Evolutionary conservation across 2,113 vertebrate genomes (phyloP).

Genomic region (Myotis davidii): DNA sequence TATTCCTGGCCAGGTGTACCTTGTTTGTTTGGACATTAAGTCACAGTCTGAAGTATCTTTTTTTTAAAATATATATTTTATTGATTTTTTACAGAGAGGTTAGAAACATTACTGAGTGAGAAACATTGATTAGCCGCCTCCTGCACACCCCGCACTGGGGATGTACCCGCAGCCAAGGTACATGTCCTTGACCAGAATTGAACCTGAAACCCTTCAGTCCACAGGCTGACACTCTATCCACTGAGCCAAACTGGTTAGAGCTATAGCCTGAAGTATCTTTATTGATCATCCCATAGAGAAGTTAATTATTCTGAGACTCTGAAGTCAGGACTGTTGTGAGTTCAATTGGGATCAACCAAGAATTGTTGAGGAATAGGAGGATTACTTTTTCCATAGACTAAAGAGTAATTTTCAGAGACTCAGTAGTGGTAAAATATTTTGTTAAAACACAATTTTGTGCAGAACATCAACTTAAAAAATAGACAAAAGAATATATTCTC

Average conservation of each 20-base stretch:
- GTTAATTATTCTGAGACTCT: neutral
- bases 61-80: too few species aligned
- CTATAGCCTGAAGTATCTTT: neutral
- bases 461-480: neutral
- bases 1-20: too few species aligned
- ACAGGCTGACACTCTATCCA: too few species aligned
- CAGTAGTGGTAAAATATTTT: neutral
- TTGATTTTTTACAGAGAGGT: too few species aligned
- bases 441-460: neutral
- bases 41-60: neutral
- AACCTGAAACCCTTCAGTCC: too few species aligned
- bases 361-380: neutral
- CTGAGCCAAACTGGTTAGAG: too few species aligned
- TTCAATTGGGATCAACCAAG: neutral
- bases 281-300: neutral
- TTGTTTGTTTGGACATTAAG: neutral
- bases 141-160: too few species aligned
- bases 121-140: too few species aligned
- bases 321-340: neutral
- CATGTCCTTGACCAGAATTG: too few species aligned
- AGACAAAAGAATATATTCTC: neutral
- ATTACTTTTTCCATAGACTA: neutral
- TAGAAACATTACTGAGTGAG: too few species aligned
- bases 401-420: neutral
- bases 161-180: too few species aligned